A percentile compares a stretch with the other conserved stretches of the same genome.
Conservation (phyloP, 2,113 vertebrate species). For the Pteropus alecto region DNA sequence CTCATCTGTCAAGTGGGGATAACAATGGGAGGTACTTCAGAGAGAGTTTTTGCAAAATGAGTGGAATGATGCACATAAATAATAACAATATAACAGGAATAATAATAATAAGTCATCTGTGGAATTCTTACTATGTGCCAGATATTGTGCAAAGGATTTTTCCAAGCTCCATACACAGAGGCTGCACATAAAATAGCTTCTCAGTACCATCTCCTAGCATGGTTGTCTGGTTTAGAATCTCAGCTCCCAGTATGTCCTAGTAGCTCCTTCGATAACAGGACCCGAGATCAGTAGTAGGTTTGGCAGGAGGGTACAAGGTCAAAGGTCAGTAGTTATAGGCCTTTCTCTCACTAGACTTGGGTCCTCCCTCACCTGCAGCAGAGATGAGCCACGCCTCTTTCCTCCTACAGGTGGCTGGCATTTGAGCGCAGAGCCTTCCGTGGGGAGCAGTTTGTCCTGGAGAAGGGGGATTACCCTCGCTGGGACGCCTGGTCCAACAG, state of each 20-base stretch:
- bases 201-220: fast-evolving
- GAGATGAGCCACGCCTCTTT: fast-evolving
- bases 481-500: conserved; percentile 96
- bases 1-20: neutral
- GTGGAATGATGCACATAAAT: neutral
- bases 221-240: neutral
- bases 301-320: neutral
- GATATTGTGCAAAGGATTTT: fast-evolving
- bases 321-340: neutral
- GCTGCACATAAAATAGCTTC: fast-evolving
- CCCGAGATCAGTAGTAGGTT: neutral
- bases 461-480: conserved; percentile 93
- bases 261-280: neutral
- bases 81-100: neutral
- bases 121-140: no score
- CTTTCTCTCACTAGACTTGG: fast-evolving
- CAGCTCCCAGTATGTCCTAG: neutral
- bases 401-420: conserved; percentile 88
- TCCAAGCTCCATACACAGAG: neutral
- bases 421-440: conserved; percentile 87
- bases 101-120: neutral
- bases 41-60: neutral
- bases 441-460: conserved; percentile 93
- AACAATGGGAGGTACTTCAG: neutral
- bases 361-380: fast-evolving